Base-by-base conservation (phyloP, 2,888 invertebrate species). In the Ennomos fuscantarius region DNA sequence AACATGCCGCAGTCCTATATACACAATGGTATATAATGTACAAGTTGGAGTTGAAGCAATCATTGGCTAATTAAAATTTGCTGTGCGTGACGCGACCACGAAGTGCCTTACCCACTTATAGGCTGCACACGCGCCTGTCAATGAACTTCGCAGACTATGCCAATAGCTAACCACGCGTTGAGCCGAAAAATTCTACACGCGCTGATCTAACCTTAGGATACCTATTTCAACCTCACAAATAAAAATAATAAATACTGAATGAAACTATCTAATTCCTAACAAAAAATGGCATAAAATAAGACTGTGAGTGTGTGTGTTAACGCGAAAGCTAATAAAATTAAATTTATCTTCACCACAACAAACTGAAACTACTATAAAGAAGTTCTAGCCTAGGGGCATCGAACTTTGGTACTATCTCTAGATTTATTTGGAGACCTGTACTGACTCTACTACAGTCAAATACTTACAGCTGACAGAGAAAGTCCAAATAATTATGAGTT, bases 81-180 rank as follows among this genome's bases (percentile, higher is more conserved):
- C 84, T 79, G 76, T 89, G 89, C 90, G 89, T 89, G 86, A 88
- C 84, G 78, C 82, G 86, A 83, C 82, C 85, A 82, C 80, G 78
- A 78, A 85, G 78, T 84, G 81, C 77, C 83, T 84, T 87, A 86
- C 81, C 79, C 83, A 82, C 84, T 84, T 85, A 85, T 77, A 88
- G 83, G 84, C 87, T 86, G 83, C 87, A 87, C 89, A 89, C 90
- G 90, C 88, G 87, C 85, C 89, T 88, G 91, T 90, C 91, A 92
- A 89, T 90, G 91, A 91, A 91, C 91, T 88, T 82, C 82, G 81
- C 77, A 78, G 76, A 79, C 82, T 79, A 84, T 81, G 78, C 78
- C 78, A 76, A 75, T 70, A 80, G 73, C 77, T 76, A 74, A 70
- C 73, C 76, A 76, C 77, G 79, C 81, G 78, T 80, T 75, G 72